Conservation (phyloP, 2,113 vertebrate genomes). For the Spea bombifrons region DNA sequence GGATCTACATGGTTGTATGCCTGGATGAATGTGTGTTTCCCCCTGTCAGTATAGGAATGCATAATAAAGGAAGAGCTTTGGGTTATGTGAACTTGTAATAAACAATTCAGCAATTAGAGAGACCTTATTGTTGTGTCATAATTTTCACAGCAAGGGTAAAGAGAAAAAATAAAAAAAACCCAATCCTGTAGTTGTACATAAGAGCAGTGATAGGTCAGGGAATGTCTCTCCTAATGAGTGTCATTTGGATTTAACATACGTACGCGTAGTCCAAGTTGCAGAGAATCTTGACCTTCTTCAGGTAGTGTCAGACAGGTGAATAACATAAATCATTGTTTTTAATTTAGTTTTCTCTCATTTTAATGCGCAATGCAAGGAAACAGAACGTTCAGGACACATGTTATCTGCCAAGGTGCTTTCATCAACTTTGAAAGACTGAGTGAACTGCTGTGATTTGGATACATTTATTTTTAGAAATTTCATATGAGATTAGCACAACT, state of each 20-base stretch:
- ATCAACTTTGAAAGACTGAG: too few relatives aligned
- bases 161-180: constrained; percentile 38
- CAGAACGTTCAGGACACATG: constrained; percentile 3
- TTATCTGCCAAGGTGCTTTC: neutral
- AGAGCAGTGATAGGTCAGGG: constrained; percentile 44
- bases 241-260: constrained; percentile 49
- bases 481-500: too few relatives aligned
- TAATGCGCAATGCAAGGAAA: constrained; percentile 24
- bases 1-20: too few relatives aligned
- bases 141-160: constrained; percentile 46
- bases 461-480: too few relatives aligned
- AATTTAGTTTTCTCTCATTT: constrained; percentile 18
- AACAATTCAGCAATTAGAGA: constrained; percentile 34
- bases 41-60: too few relatives aligned
- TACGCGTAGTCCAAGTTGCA: constrained; percentile 47
- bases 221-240: constrained; percentile 48
- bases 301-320: constrained; percentile 1
- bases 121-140: constrained; percentile 37
- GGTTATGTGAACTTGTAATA: neutral
- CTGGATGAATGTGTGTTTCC: too few relatives aligned
- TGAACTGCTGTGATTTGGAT: too few relatives aligned
- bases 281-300: constrained; percentile 52
- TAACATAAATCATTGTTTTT: constrained; percentile 7
- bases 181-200: constrained; percentile 30
- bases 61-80: neutral